Base-by-base conservation (phyloP, 2,888 invertebrate species). In the Unio delphinus region DNA sequence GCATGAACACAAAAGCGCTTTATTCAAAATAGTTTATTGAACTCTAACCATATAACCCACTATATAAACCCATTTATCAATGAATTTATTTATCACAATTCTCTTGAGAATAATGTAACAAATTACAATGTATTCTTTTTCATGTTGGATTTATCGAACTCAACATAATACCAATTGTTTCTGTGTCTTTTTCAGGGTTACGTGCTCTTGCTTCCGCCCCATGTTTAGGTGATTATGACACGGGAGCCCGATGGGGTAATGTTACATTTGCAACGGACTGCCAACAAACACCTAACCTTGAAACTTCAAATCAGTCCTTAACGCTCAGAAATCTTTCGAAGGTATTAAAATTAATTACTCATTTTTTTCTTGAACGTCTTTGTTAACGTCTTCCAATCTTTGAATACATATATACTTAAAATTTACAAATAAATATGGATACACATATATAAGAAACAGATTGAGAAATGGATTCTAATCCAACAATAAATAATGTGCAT, bases 291-390 rank as follows among this genome's bases (percentile, higher is more conserved):
- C 70, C 75, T 2, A 65, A 58, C 6, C 59, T 61, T 4, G 58
- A 59, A 4, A 45, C 67, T 58, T 79, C 78, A 0, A 30, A 61
- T 0, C 70, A 73, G 8, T 76, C 80, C 1, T 30, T 4, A 4
- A 59, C 56, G 1, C 70, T 81, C 8, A 67, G 68, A 65, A 62
- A 45, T 6, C 64, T 80, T 3, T 71, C 80, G 0, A 63, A 76
- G 79, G 80, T 81, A 66, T 18, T 18, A n/a, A 15, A 45, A 15
- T 11, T 15, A 11, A 45, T 18, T 11, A 28, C n/a, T 6, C 26
- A 34, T 18, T 15, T 18, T 64, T n/a, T 64, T 23, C 8, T 58
- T 17, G 18, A 17, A 18, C 3, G 11, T 15, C 15, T 1, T 45
- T 15, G 45, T 15, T 15, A 2, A 45, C 4, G 3, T 45, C 11